phyloP scores from a whole-genome alignment of 2,888 invertebrate genomes.

The Sepioteuthis lessoniana region DNA sequence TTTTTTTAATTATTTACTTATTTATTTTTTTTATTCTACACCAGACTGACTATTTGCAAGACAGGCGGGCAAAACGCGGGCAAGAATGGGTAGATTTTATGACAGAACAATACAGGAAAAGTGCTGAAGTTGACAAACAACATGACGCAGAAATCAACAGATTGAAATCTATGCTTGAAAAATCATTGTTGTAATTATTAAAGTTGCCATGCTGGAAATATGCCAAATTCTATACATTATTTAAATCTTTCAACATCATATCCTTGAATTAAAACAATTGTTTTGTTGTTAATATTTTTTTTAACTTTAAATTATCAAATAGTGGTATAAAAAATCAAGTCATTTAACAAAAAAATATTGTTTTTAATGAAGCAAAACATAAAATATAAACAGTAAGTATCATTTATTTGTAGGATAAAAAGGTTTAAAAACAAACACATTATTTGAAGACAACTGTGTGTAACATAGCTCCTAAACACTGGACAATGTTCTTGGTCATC shows the following conservation, averaged over 20 bases:
- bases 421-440: slow-evolving; percentile 61
- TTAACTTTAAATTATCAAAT: neutral
- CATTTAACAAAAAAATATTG: too few relatives aligned
- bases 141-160: slow-evolving; percentile 57
- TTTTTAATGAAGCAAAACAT: neutral
- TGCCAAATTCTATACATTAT: neutral
- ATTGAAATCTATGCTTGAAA: slow-evolving; percentile 49
- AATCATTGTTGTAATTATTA: neutral
- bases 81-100: slow-evolving; percentile 61
- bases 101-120: slow-evolving; percentile 59
- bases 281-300: neutral
- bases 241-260: neutral
- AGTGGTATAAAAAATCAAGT: too few relatives aligned
- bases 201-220: neutral
- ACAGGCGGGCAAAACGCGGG: slow-evolving; percentile 54
- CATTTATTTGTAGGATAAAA: neutral
- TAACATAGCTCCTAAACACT: slow-evolving; percentile 92
- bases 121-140: slow-evolving; percentile 59
- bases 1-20: too few relatives aligned
- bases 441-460: slow-evolving; percentile 93
- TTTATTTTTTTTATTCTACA: too few relatives aligned
- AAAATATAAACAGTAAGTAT: slow-evolving; percentile 20
- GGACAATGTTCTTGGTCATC: slow-evolving; percentile 98
- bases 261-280: neutral
- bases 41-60: slow-evolving; percentile 51